Conservation (phyloP, 2,113 vertebrate genomes). For the Callipepla californica region DNA sequence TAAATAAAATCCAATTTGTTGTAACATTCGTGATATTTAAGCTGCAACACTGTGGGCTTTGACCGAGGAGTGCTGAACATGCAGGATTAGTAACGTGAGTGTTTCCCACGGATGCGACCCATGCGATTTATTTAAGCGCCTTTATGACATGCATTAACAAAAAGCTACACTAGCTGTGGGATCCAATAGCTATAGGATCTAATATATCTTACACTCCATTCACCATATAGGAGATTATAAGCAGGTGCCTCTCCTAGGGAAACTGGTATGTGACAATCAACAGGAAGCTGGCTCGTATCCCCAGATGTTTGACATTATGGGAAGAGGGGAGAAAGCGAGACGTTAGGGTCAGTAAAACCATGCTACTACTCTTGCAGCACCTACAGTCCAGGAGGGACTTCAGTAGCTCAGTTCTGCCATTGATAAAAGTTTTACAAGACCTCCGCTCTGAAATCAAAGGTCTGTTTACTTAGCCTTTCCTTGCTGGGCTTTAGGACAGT, state of each 20-base stretch:
- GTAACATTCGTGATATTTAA: background rate
- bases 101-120: background rate
- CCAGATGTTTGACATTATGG: constrained; percentile 58
- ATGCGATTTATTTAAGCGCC: background rate
- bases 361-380: constrained; percentile 24
- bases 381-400: constrained; percentile 22
- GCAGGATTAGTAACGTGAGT: background rate
- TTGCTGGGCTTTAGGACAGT: constrained; percentile 57
- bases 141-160: background rate
- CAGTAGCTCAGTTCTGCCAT: constrained; percentile 53
- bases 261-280: background rate
- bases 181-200: constrained; percentile 8
- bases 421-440: constrained; percentile 67
- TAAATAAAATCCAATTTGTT: constrained; percentile 2
- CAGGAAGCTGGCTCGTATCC: constrained; percentile 16
- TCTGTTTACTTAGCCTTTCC: constrained; percentile 74
- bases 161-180: background rate
- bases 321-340: background rate
- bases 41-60: background rate
- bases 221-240: background rate
- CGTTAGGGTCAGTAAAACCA: constrained; percentile 26
- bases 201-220: background rate
- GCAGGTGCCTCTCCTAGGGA: constrained; percentile 57
- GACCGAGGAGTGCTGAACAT: background rate
- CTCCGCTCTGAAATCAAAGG: constrained; percentile 69